A percentile compares a stretch with the other conserved stretches of the same genome.
These are phyloP conservation scores for Actinernus sp. DNA, from an alignment of 92 coral and sea anemone species.

Conservation along the genomic window DNA sequence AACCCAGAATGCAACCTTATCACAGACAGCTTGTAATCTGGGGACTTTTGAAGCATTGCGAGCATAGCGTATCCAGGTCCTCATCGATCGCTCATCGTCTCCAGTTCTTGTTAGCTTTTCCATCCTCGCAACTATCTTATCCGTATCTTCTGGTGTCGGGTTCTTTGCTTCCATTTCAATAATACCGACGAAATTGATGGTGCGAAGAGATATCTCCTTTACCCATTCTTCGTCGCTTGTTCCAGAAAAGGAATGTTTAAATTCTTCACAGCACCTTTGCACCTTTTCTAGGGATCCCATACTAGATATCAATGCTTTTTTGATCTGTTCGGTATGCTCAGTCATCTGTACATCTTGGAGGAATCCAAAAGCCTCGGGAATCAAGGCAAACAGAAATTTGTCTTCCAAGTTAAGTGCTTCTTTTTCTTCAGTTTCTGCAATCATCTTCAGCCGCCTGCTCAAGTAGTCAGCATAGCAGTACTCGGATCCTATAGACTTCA, in stretches of 20 bases:
- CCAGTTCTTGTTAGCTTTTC: constrained; percentile 30
- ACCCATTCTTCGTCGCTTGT: constrained; percentile 48
- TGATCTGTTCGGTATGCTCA: constrained; percentile 65
- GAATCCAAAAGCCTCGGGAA: constrained; percentile 68
- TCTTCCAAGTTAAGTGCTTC: constrained; percentile 23
- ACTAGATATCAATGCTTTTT: constrained; percentile 38
- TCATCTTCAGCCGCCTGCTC: constrained; percentile 9
- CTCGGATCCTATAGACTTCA: constrained; percentile 45
- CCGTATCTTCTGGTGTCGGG: constrained; percentile 56
- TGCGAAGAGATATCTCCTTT: constrained; percentile 50
- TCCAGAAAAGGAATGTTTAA: constrained; percentile 42
- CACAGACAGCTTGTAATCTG: constrained; percentile 40
- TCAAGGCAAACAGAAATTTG: constrained; percentile 52
- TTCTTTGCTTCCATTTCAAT: constrained; percentile 72
- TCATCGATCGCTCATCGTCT: constrained; percentile 62
- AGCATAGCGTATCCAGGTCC: constrained; percentile 65
- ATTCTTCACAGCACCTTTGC: constrained; percentile 48
- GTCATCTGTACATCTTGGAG: constrained; percentile 62
- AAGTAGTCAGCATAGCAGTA: constrained; percentile 56
- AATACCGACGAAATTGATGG: constrained; percentile 46
- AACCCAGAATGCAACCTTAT: constrained; percentile 56
- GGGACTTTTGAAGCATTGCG: constrained; percentile 59
- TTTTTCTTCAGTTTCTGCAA: too few relatives aligned
- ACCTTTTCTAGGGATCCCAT: constrained; percentile 60
- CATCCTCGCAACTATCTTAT: constrained; percentile 45